Evolutionary conservation across 2,113 vertebrate genomes (phyloP).

Genomic region (Alligator sinensis): DNA sequence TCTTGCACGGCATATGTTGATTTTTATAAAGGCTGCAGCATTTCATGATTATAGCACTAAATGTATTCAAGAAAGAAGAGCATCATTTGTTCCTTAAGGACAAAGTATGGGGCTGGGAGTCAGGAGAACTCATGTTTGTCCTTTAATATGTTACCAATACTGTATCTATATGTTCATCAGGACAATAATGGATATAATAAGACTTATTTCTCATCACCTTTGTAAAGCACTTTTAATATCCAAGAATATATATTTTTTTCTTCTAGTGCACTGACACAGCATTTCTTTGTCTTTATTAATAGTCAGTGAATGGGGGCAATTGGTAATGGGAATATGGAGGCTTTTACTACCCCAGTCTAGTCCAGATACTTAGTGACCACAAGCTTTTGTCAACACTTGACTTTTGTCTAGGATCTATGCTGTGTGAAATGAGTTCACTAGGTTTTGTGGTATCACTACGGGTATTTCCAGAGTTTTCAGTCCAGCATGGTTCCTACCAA

Average conservation of each 20-base stretch:
- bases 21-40: neutral
- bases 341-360: neutral
- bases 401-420: neutral
- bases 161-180: neutral
- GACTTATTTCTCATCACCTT: neutral
- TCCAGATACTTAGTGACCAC: neutral
- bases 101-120: neutral
- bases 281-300: neutral
- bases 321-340: neutral
- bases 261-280: too few species aligned
- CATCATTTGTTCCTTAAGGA: too few species aligned
- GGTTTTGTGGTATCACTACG: neutral
- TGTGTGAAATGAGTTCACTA: neutral
- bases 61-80: neutral
- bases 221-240: neutral
- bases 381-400: neutral
- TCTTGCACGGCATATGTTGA: neutral
- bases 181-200: neutral
- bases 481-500: constrained; percentile 43
- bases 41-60: neutral
- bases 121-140: neutral
- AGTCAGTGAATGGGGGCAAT: neutral
- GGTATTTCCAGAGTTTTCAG: neutral
- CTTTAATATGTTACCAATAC: neutral
- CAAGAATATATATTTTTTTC: neutral